These are phyloP conservation scores for Coreius guichenoti DNA, from an alignment of 2,797 vertebrate species.

Conservation along the genomic window DNA sequence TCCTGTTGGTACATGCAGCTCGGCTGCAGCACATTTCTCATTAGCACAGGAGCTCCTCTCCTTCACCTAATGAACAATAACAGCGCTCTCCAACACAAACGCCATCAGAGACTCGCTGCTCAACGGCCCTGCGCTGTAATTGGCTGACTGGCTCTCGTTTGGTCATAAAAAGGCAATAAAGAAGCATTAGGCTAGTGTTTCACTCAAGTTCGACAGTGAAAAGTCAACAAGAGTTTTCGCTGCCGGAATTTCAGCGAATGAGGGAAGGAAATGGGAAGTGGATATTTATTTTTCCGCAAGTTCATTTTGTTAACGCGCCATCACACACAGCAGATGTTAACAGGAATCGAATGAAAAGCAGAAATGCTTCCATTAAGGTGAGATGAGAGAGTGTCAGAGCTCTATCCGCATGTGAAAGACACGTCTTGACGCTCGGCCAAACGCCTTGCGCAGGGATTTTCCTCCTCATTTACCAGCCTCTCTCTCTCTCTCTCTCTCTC, in stretches of 20 bases:
- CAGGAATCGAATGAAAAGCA: slow-evolving; percentile 29
- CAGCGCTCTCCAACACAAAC: slow-evolving; percentile 71
- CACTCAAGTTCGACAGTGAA: slow-evolving; percentile 72
- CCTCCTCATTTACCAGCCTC: slow-evolving; percentile 64
- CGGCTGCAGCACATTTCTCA: slow-evolving; percentile 72
- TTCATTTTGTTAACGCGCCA: not conserved
- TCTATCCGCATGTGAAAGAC: slow-evolving; percentile 44
- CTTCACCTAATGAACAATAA: slow-evolving; percentile 80
- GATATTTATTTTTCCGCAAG: slow-evolving; percentile 9
- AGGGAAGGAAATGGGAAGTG: not conserved
- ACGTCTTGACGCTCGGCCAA: slow-evolving; percentile 59
- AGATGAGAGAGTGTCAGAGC: slow-evolving; percentile 26
- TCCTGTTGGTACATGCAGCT: slow-evolving; percentile 68
- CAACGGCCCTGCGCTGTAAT: slow-evolving; percentile 71
- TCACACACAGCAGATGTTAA: not conserved
- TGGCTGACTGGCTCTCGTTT: slow-evolving; percentile 73
- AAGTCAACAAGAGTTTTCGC: not conserved
- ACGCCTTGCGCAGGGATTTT: slow-evolving; percentile 56
- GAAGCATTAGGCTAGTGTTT: slow-evolving; percentile 64
- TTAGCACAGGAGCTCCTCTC: slow-evolving; percentile 71
- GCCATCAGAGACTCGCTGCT: slow-evolving; percentile 70
- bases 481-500: slow-evolving; percentile 37
- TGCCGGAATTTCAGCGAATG: not conserved
- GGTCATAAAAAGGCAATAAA: slow-evolving; percentile 76
- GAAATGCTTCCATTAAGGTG: slow-evolving; percentile 30